Base-by-base conservation (phyloP, 2,888 invertebrate species). In the Tolmerus cingulatus region DNA sequence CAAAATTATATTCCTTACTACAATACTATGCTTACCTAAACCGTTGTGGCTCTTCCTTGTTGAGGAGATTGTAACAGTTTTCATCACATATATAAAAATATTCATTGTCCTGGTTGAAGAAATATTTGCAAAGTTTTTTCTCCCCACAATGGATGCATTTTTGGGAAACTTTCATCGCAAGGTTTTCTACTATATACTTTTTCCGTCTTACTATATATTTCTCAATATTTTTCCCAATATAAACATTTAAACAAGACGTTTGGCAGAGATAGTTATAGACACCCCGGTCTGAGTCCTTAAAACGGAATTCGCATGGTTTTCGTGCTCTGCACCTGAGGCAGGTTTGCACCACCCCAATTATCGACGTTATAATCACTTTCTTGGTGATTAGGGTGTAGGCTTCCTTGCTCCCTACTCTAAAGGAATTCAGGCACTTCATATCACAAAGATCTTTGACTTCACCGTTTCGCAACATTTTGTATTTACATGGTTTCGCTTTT, bases 131-230 rank as follows among this genome's bases (percentile, higher is more conserved):
- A 0, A 88, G 79, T 91, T 93, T 94, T 51, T 90, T 91, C 90
- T 93, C 92, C 34, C 93, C 92, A 89, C 95, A 95, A 7, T 93
- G 92, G n/a, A 93, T 90, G 89, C 95, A 95, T 7, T 90, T 90
- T 0, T 89, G 90, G 4, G 92, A 91, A 55, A 89, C 90, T 1
- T 89, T 88, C 1, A 34, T 90, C 90, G 23, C 89, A 90, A 8
- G 89, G 87, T 94, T 94, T 23, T 93, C 93, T 0, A 94, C 93
- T 0, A 93, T 91, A 89, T 94, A 93, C 89, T 93, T 93, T 89
- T 94, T 93, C 87, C 94, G 92, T 88, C 94, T 93, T 88, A 94
- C 93, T 19, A 93, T 92, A 89, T 94, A 95, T 90, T 94, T 94
- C 0, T 94, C 94, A 43, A 92, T 92, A 89, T 94, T 93, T 37